Percentiles rank a stretch among this genome's conserved stretches.
Conservation (phyloP, 2,113 vertebrate species). For the Seriola quinqueradiata region DNA sequence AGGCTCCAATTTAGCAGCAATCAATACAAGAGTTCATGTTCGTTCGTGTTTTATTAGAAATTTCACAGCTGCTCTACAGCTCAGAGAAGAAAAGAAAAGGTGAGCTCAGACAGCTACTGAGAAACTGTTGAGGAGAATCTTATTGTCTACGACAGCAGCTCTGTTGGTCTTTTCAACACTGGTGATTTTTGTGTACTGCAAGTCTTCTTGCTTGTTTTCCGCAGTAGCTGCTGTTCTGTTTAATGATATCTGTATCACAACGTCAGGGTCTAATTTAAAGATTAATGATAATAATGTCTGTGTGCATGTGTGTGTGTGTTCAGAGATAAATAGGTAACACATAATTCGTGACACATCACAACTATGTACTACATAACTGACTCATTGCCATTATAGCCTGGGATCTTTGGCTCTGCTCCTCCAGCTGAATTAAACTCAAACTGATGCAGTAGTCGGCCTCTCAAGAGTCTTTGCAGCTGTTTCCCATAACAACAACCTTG, state of each 20-base stretch:
- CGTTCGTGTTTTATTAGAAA: slow-evolving; percentile 21
- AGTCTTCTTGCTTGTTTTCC: not conserved
- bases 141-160: not conserved
- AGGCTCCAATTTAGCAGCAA: not conserved
- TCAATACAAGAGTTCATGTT: slow-evolving; percentile 30
- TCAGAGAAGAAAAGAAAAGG: not conserved
- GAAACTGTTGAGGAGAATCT: not conserved
- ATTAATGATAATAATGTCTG: not conserved
- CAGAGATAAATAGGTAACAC: not conserved
- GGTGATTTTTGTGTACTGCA: not conserved
- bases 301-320: not conserved
- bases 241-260: not conserved
- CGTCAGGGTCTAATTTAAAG: not conserved
- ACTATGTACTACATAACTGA: not conserved
- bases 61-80: slow-evolving; percentile 8
- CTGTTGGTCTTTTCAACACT: not conserved
- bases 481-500: not conserved
- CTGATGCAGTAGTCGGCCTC: slow-evolving; percentile 21
- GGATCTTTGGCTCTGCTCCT: slow-evolving; percentile 8
- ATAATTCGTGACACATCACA: not conserved
- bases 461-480: slow-evolving; percentile 7
- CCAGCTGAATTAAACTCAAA: slow-evolving; percentile 9
- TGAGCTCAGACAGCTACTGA: not conserved
- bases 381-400: not conserved
- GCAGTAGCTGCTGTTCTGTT: not conserved